Evolutionary conservation across 1,140 invertebrate genomes (phyloP).

Genomic region (Apis florea): DNA sequence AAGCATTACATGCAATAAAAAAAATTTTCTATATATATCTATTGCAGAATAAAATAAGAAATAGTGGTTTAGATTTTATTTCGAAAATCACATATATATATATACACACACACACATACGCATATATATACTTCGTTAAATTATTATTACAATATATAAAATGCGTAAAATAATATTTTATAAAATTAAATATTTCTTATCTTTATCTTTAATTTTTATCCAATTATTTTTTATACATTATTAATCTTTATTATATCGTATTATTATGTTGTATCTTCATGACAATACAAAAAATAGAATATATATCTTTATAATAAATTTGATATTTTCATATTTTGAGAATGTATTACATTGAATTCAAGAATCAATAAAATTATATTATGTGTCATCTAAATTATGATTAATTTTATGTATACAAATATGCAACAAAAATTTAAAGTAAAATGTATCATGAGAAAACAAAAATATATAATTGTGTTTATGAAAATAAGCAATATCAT

Average conservation of each 20-base stretch:
- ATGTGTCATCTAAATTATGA: neutral
- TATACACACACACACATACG: neutral
- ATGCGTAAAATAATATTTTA: neutral
- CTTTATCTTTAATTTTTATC: neutral
- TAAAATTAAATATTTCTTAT: neutral
- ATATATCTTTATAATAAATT: neutral
- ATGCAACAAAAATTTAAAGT: slow-evolving; percentile 30
- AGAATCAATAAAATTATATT: neutral
- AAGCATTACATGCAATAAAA: slow-evolving; percentile 51
- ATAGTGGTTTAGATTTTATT: slow-evolving; percentile 40
- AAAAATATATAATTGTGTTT: slow-evolving; percentile 24
- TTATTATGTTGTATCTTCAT: neutral
- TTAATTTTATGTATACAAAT: slow-evolving; percentile 27
- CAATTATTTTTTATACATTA: slow-evolving; percentile 32
- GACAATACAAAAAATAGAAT: neutral
- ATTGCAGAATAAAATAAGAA: slow-evolving; percentile 44
- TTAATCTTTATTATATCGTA: neutral
- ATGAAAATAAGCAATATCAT: slow-evolving; percentile 36
- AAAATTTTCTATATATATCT: slow-evolving; percentile 23
- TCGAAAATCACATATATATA: slow-evolving; percentile 59
- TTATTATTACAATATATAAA: neutral
- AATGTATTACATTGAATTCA: neutral
- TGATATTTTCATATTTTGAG: neutral
- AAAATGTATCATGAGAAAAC: slow-evolving; percentile 33
- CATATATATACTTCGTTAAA: slow-evolving; percentile 15